Evolutionary conservation across 2,888 invertebrate genomes (phyloP), one percentile per base, ranked within the genome.

Genomic region (Lysandra coridon): DNA sequence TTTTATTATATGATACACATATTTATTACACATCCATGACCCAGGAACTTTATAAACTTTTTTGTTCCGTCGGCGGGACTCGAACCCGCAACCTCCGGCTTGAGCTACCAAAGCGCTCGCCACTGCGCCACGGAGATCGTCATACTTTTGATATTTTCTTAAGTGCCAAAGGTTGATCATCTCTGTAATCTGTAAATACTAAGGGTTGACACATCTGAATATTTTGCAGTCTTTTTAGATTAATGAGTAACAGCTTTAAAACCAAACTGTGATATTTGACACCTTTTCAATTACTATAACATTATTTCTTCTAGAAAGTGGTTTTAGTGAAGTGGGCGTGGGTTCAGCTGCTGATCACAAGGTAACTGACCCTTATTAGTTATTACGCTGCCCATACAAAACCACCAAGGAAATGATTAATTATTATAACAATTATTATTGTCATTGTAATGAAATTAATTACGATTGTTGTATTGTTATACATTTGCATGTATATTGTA

Each of bases 351-450:
- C 74, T 44, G 4, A 6, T 12, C 6, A n/a, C 74, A 23, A 74
- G 74, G 44, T 40, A 1, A 44, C 12, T 74, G 74, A 74, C 74
- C 74, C 7, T 37, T 40, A 40, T 74, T 44, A 40, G 2, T 37
- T 40, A 40, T 74, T 44, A 40, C 23, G 44, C 23, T 10, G 44
- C 23, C 74, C 74, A 44, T 74, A 74, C 40, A 44, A 44, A 44
- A 40, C 74, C 44, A 74, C 23, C 74, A 74, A 74, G 74, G 74
- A 74, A 74, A 44, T 74, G 44, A 74, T 74, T 74, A 74, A 44
- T 74, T 74, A 74, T 23, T 23, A 23, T 23, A 23, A 23, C 23
- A 69, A 69, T 37, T 10, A 74, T 74, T 74, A 74, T 74, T 69
- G 69, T 69, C 23, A 37, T 69, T 69, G 69, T 37, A 37, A 69